Evolutionary conservation across 2,113 vertebrate genomes (phyloP).

Genomic region (Xenopus laevis): DNA sequence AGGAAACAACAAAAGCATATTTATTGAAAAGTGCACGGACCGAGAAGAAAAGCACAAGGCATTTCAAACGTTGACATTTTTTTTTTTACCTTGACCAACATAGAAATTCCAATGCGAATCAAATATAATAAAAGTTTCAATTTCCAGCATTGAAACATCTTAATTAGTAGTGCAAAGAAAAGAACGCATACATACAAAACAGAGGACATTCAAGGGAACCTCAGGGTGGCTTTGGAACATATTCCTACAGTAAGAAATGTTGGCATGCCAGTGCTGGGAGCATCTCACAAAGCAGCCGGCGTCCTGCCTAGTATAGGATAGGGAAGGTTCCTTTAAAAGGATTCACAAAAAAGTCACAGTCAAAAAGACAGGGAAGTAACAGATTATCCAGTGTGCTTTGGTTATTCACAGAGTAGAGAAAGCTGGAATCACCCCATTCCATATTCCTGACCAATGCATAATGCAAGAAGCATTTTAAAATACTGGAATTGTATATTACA

Average conservation of each 20-base stretch:
- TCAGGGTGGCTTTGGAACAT: not conserved
- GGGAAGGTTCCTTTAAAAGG: conserved; percentile 47
- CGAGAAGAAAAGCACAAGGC: conserved; percentile 61
- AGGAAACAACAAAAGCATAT: conserved; percentile 57
- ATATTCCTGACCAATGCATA: too few species aligned
- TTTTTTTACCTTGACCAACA: conserved; percentile 46
- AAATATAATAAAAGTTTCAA: conserved; percentile 78
- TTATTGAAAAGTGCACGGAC: conserved; percentile 71
- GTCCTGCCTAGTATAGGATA: not conserved
- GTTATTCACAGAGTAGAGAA: conserved; percentile 37
- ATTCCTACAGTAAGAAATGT: conserved; percentile 20
- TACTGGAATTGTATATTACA: conserved; percentile 12
- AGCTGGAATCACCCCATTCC: too few species aligned
- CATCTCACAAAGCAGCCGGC: not conserved
- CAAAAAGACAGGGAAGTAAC: conserved; percentile 33
- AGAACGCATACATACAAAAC: conserved; percentile 53
- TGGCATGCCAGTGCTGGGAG: conserved; percentile 33
- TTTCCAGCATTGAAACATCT: conserved; percentile 82
- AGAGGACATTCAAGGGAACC: conserved; percentile 46
- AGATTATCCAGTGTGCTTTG: conserved; percentile 55
- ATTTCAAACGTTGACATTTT: conserved; percentile 55
- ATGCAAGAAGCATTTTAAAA: too few species aligned
- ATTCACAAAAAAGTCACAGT: conserved; percentile 38
- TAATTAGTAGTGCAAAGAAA: conserved; percentile 69
- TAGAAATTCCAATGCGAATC: conserved; percentile 61